Evolutionary conservation across 1,140 invertebrate species (phyloP).

Genomic region (Aethina tumida): DNA sequence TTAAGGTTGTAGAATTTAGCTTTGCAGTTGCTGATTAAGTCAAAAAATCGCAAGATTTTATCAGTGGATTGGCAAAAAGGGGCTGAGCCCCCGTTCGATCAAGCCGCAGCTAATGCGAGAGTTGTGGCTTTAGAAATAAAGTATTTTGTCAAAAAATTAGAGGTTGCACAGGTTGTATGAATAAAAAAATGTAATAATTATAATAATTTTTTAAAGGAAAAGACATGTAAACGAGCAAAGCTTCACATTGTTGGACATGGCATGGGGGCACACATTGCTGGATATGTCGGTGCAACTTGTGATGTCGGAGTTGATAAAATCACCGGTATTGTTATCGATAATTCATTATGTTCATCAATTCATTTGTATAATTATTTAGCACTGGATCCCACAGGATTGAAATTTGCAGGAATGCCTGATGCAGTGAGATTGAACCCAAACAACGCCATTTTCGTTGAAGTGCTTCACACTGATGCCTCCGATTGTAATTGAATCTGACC

Average conservation of each 20-base stretch:
- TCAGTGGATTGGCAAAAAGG: slow-evolving; percentile 36
- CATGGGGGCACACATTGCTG: slow-evolving; percentile 31
- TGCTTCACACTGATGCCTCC: slow-evolving; percentile 28
- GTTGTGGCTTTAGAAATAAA: slow-evolving; percentile 45
- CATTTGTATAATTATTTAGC: slow-evolving; percentile 11
- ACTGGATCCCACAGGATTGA: slow-evolving; percentile 29
- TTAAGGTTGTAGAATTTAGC: slow-evolving; percentile 24
- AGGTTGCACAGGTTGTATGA: too few species aligned
- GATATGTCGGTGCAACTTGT: slow-evolving; percentile 26
- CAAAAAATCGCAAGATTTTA: slow-evolving; percentile 25
- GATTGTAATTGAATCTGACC: slow-evolving; percentile 14
- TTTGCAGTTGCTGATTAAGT: slow-evolving; percentile 17
- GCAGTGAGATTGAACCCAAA: slow-evolving; percentile 21
- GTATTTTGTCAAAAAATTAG: slow-evolving; percentile 32
- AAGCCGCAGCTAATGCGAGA: slow-evolving; percentile 44
- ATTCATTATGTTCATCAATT: slow-evolving; percentile 1
- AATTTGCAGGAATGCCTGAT: slow-evolving; percentile 27
- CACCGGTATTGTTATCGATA: slow-evolving; percentile 15
- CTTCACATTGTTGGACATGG: slow-evolving; percentile 31
- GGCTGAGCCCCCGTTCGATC: slow-evolving; percentile 40
- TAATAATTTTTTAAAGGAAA: slow-evolving; percentile 9
- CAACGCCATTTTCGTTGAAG: slow-evolving; percentile 29
- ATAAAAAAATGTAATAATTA: too few species aligned
- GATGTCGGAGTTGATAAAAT: slow-evolving; percentile 24
- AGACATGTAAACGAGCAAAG: slow-evolving; percentile 11